These are phyloP conservation scores for Macrocentrus cingulum DNA, from an alignment of 1,140 invertebrate genomes.

Conservation along the genomic window DNA sequence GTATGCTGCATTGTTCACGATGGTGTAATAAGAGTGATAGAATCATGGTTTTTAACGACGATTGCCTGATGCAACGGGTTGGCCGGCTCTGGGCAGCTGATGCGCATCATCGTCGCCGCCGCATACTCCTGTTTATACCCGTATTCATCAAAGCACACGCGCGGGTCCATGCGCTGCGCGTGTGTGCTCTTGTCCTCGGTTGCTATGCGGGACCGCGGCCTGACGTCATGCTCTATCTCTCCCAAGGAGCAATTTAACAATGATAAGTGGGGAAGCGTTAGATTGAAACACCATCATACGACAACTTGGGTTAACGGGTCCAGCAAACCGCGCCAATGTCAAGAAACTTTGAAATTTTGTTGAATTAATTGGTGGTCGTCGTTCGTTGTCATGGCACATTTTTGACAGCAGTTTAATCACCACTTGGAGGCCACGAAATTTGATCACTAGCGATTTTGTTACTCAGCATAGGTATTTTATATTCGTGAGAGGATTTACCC, in stretches of 20 bases:
- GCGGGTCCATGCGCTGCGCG: constrained; percentile 20
- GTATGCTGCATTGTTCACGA: neutral
- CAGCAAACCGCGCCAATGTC: no score
- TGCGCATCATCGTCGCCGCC: constrained; percentile 31
- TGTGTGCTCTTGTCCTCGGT: constrained; percentile 34
- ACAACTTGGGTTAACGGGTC: no score
- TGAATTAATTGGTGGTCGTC: no score
- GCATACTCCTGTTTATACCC: neutral
- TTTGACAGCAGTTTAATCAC: no score
- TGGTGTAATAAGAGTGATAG: no score
- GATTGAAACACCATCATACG: no score
- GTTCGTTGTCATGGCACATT: no score
- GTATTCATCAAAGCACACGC: neutral
- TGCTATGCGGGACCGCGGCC: constrained; percentile 47
- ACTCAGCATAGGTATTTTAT: neutral
- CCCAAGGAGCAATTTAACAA: constrained; percentile 47
- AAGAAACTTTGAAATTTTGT: no score
- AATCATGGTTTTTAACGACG: no score
- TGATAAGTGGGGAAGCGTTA: constrained; percentile 43
- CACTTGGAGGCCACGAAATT: no score
- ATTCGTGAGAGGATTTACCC: constrained; percentile 15
- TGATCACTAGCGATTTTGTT: neutral
- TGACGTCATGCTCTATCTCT: constrained; percentile 48
- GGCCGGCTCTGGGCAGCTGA: neutral
- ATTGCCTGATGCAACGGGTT: no score